Percentiles rank a stretch among this genome's conserved stretches.
Evolutionary conservation across 2,888 invertebrate genomes (phyloP).

Genomic region (Heliconius aoede): DNA sequence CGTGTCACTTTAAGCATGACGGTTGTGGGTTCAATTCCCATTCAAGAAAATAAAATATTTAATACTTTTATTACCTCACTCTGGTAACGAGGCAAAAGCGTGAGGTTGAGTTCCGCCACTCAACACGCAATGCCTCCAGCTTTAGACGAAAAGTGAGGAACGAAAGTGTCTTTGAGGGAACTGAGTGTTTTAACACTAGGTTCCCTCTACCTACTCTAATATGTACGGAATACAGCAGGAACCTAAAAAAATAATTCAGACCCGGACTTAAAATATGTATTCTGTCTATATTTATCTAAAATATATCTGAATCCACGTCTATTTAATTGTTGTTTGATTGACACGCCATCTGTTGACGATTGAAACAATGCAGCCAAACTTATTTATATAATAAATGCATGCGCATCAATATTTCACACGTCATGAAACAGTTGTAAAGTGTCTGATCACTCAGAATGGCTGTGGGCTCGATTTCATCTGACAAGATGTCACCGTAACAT

Average conservation of each 20-base stretch:
- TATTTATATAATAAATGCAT: neutral
- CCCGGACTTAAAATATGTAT: neutral
- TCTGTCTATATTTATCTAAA: conserved; percentile 17
- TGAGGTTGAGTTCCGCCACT: too few relatives aligned
- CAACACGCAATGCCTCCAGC: too few relatives aligned
- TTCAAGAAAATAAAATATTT: too few relatives aligned
- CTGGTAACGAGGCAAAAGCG: too few relatives aligned
- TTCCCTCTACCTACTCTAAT: too few relatives aligned
- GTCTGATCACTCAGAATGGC: neutral
- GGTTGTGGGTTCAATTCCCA: too few relatives aligned
- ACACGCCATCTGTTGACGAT: conserved; percentile 29
- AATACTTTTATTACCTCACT: too few relatives aligned
- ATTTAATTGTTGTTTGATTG: conserved; percentile 34
- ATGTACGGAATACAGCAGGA: neutral
- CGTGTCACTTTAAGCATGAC: too few relatives aligned
- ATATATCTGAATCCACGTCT: conserved; percentile 23
- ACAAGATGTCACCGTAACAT: neutral
- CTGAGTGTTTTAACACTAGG: too few relatives aligned
- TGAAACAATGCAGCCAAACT: conserved; percentile 24
- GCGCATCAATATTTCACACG: neutral
- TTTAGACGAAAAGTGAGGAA: too few relatives aligned
- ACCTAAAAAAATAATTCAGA: neutral
- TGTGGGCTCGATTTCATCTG: neutral
- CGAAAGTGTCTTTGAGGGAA: too few relatives aligned
- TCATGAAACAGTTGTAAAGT: neutral